Conservation (phyloP, 2,797 vertebrate species). For the Pipistrellus kuhlii region DNA sequence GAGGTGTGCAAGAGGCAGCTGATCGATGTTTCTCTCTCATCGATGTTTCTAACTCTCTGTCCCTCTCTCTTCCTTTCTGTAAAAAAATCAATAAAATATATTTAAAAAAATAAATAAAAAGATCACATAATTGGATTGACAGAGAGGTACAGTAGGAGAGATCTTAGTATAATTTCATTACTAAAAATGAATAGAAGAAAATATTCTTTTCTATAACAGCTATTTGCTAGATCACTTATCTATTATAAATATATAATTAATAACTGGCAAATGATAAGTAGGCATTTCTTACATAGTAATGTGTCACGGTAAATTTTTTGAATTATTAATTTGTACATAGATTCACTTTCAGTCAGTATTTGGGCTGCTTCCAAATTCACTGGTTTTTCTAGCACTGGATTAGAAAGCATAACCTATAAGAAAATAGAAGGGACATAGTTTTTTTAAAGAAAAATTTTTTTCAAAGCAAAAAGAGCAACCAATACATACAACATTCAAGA, state of each 20-base stretch:
- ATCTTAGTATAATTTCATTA: background rate
- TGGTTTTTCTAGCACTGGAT: constrained; percentile 76
- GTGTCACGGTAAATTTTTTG: constrained; percentile 34
- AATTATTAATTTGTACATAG: constrained; percentile 21
- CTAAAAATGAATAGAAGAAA: constrained; percentile 43
- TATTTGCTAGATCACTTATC: background rate
- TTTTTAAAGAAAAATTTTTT: background rate
- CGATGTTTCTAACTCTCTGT: no score
- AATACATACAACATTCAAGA: background rate
- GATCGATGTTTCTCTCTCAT: no score
- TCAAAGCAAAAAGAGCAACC: constrained; percentile 8
- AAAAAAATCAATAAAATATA: no score
- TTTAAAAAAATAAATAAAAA: background rate
- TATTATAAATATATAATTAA: background rate
- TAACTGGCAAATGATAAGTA: background rate
- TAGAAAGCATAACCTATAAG: constrained; percentile 83
- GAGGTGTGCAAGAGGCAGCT: no score
- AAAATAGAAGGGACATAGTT: background rate
- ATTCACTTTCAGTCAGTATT: constrained; percentile 22
- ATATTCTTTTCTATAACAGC: background rate
- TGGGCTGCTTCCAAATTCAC: constrained; percentile 72
- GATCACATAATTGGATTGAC: background rate
- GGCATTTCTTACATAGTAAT: constrained; percentile 53
- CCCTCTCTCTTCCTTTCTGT: no score
- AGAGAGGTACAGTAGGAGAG: background rate